Evolutionary conservation across 2,888 invertebrate genomes (phyloP), one percentile per base, ranked within the genome.

Genomic region (Leptura quadrifasciata): DNA sequence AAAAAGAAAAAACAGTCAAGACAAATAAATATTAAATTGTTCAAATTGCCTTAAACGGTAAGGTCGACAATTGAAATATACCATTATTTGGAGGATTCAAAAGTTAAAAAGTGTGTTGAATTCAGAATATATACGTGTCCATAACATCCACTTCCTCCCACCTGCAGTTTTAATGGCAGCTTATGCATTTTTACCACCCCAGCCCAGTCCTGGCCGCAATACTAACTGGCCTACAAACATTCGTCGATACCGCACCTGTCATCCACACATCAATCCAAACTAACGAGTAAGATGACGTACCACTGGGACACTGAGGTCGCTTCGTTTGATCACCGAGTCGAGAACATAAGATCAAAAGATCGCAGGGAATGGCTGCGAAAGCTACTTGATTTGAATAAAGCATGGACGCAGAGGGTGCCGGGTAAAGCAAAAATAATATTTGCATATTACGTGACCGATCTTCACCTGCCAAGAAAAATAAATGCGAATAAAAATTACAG

Each of bases 211-310:
- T 72, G 77, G 70, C 70, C 75, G 65, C 60, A 64, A 55, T 72
- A 76, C 75, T 75, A 77, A 61, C 77, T 47, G 64, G 64, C 77
- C 75, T 72, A 72, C 75, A 75, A 77, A 77, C 73, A 70, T 75
- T 47, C 73, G 70, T 73, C 75, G 60, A 76, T 71, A 76, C 63
- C 69, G 74, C 78, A 73, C 70, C 78, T 76, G 74, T 76, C 76
- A 78, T 72, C 70, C 74, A 73, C 76, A 74, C 74, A 79, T 79
- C 79, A 76, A 78, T 79, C 76, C 74, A 72, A 72, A 72, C 73
- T 79, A 79, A 79, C 79, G 75, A 79, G 79, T 75, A 67, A 79
- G 73, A 76, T 76, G 76, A 78, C 73, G 74, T 78, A 72, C 76
- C 76, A 55, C 65, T n/a, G 52, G 65, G 65, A 68, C 31, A 10